Conservation (phyloP, 2,888 invertebrate species). For the Drosophila pseudotakahashii region DNA sequence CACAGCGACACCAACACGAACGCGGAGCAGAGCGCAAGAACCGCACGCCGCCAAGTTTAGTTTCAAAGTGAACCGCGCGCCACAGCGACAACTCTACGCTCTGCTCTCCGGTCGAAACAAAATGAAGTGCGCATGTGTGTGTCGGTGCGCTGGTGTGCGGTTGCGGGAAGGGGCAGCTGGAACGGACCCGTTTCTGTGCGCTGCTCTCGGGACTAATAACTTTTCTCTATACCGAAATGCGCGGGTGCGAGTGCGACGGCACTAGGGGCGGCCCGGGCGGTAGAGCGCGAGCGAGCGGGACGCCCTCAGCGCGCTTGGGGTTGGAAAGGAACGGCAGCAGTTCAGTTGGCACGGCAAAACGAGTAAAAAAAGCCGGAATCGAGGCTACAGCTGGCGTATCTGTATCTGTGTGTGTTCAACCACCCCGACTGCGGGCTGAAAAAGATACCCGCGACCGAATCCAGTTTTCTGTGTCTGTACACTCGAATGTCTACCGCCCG, state of each 20-base stretch:
- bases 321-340: slow-evolving; percentile 65
- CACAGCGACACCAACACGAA: slow-evolving; percentile 4
- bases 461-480: slow-evolving; percentile 74
- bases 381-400: slow-evolving; percentile 78
- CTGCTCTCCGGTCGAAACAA: slow-evolving; percentile 55
- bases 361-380: slow-evolving; percentile 53
- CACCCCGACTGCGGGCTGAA: slow-evolving; percentile 41
- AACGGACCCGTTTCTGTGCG: slow-evolving; percentile 58
- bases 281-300: slow-evolving; percentile 43
- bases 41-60: slow-evolving; percentile 21
- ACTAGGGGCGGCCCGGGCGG: slow-evolving; percentile 13
- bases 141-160: slow-evolving; percentile 41
- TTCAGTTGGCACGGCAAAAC: background rate
- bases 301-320: slow-evolving; percentile 52
- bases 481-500: slow-evolving; percentile 63
- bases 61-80: slow-evolving; percentile 18
- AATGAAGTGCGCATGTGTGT: slow-evolving; percentile 70
- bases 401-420: slow-evolving; percentile 34
- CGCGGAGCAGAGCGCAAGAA: slow-evolving; percentile 11
- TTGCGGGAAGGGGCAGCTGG: slow-evolving; percentile 40
- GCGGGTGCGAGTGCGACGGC: slow-evolving; percentile 52
- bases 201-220: slow-evolving; percentile 30
- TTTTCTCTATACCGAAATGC: slow-evolving; percentile 70
- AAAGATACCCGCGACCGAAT: slow-evolving; percentile 35
- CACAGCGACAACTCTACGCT: slow-evolving; percentile 60